These are phyloP conservation scores for Cantharis flavilabris DNA, from an alignment of 2,888 invertebrate genomes.

Conservation along the genomic window DNA sequence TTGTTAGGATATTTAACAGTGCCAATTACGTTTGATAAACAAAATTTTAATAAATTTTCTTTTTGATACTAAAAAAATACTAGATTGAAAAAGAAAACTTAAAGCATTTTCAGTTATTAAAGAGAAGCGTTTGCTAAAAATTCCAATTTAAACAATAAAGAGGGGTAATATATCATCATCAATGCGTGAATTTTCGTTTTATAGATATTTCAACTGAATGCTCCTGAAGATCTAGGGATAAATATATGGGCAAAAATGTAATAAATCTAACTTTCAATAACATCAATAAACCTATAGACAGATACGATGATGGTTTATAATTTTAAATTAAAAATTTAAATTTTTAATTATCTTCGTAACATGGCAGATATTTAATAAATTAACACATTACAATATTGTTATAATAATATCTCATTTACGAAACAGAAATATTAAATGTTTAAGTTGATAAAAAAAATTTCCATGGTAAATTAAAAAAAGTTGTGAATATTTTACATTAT, in stretches of 20 bases:
- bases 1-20: background rate
- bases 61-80: background rate
- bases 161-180: slow-evolving; percentile 2
- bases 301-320: background rate
- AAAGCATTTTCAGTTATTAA: background rate
- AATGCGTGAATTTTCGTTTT: background rate
- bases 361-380: background rate
- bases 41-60: background rate
- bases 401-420: background rate
- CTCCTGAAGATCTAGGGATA: background rate
- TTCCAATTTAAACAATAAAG: background rate
- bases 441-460: slow-evolving; percentile 4
- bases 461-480: slow-evolving; percentile 7
- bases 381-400: background rate
- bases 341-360: background rate
- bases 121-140: background rate
- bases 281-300: background rate
- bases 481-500: slow-evolving; percentile 12
- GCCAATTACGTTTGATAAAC: background rate
- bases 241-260: slow-evolving; percentile 2
- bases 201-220: slow-evolving; percentile 1
- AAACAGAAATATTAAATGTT: background rate
- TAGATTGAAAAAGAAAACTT: background rate
- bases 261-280: slow-evolving; percentile 2
- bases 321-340: background rate